phyloP scores from a whole-genome alignment of 2,113 vertebrate species.

The Ariopsis seemanni region DNA sequence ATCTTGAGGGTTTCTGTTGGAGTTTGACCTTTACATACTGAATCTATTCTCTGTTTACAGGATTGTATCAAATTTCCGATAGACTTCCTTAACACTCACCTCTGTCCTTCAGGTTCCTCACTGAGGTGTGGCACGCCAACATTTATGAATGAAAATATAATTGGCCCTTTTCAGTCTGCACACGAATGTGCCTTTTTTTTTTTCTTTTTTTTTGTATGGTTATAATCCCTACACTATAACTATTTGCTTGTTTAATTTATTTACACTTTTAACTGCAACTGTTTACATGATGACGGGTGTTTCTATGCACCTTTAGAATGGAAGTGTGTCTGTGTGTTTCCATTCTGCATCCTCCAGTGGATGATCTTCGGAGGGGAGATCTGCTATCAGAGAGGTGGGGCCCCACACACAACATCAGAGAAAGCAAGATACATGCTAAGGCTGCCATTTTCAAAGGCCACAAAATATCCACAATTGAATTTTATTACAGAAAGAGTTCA shows the following conservation, averaged over 20 bases:
- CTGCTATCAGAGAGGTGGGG: slow-evolving; percentile 88
- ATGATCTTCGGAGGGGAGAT: slow-evolving; percentile 62
- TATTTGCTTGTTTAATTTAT: neutral
- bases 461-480: neutral
- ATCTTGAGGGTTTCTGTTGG: neutral
- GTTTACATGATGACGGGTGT: neutral
- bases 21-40: neutral
- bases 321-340: slow-evolving; percentile 80
- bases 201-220: neutral
- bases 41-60: neutral
- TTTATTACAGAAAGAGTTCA: neutral
- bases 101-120: neutral
- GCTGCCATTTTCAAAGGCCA: neutral
- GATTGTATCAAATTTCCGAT: neutral
- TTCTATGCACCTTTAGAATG: slow-evolving; percentile 72
- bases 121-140: neutral
- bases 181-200: neutral
- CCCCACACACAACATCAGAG: slow-evolving; percentile 91
- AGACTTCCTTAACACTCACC: neutral
- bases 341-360: slow-evolving; percentile 88
- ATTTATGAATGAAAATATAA: neutral
- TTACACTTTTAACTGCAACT: neutral
- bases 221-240: no score
- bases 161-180: neutral
- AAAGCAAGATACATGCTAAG: no score